A percentile compares a stretch with the other conserved stretches of the same genome.
These are phyloP conservation scores for Monopis laevigella DNA, from an alignment of 2,888 invertebrate species.

Conservation along the genomic window DNA sequence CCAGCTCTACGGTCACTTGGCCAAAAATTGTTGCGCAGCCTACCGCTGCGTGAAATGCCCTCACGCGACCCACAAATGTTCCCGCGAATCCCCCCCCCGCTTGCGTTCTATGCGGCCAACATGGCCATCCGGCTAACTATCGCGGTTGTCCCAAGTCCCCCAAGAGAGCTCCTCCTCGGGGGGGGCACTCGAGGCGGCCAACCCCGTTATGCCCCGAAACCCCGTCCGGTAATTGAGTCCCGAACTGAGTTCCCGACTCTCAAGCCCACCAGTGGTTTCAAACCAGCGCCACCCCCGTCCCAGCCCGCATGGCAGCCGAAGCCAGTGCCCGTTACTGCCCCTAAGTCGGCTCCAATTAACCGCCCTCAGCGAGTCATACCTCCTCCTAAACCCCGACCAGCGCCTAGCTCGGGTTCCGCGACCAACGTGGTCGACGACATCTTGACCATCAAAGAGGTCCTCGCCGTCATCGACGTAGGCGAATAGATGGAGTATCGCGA, in stretches of 20 bases:
- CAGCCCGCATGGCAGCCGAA: neutral
- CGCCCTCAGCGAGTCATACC: no score
- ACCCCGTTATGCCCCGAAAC: no score
- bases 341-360: no score
- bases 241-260: neutral
- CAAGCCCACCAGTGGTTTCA: neutral
- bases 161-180: neutral
- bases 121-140: neutral
- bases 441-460: no score
- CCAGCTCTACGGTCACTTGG: conserved; percentile 7
- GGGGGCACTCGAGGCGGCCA: neutral
- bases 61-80: neutral
- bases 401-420: no score
- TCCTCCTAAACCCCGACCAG: no score
- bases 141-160: no score
- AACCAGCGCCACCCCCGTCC: neutral
- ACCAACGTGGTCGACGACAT: no score
- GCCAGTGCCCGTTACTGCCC: no score
- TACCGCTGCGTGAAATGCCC: conserved; percentile 5
- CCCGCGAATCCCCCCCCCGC: neutral
- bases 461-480: no score
- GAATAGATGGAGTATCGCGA: no score
- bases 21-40: neutral
- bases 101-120: neutral
- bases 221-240: neutral